phyloP scores from a whole-genome alignment of 2,797 vertebrate genomes.

The Centropyge bicolor region DNA sequence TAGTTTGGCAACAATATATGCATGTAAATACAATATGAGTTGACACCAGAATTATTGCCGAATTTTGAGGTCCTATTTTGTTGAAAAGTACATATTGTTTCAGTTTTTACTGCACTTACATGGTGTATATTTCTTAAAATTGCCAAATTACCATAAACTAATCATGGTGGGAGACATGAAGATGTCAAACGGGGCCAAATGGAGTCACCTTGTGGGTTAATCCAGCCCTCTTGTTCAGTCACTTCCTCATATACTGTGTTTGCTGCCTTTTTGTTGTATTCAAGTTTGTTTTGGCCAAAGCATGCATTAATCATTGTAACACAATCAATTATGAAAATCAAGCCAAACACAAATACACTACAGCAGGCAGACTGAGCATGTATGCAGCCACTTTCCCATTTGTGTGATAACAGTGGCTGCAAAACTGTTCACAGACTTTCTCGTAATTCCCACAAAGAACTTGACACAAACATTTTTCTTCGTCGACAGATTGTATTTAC shows the following conservation, averaged over 20 bases:
- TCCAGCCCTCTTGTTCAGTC: background rate
- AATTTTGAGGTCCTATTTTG: background rate
- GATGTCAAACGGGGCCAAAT: background rate
- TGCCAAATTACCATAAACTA: background rate
- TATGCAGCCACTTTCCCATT: background rate
- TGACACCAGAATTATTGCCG: too few relatives aligned
- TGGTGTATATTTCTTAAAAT: background rate
- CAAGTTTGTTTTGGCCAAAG: background rate
- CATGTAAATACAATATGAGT: background rate
- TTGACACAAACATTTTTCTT: background rate
- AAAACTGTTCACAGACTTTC: background rate
- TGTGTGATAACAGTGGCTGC: conserved; percentile 10
- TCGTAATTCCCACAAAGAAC: conserved; percentile 11
- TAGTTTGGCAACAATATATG: background rate
- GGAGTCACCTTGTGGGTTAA: background rate
- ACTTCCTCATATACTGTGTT: conserved; percentile 3
- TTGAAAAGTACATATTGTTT: background rate
- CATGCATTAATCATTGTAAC: background rate
- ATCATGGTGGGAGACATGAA: background rate
- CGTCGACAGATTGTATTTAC: conserved; percentile 21
- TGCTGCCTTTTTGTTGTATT: background rate
- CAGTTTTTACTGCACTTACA: background rate
- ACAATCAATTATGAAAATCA: background rate
- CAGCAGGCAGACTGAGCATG: background rate
- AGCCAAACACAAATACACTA: conserved; percentile 9